Evolutionary conservation across 2,113 vertebrate genomes (phyloP), one percentile per base, ranked within the genome.

Genomic region (Rutilus rutilus): DNA sequence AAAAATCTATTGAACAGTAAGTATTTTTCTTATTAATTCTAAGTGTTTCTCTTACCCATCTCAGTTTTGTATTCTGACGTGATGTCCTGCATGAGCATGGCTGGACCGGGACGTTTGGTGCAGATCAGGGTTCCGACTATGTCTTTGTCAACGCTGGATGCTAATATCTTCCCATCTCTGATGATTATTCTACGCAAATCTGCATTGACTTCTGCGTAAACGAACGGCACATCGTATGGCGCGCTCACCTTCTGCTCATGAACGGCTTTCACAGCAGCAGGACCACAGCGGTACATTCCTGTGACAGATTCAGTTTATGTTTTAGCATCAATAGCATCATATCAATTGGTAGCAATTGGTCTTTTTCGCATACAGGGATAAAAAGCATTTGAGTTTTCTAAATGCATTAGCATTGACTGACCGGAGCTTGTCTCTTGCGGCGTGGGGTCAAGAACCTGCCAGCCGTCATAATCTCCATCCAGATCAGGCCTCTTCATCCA

Each of bases 371-470:
- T 42, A 4, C 67, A 15, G 4, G 14, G 14, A 50, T 50, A 23
- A 57, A 57, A 8, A 57, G 54, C 19, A 57, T 8, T 14, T 14
- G 6, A 65, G 6, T 8, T 30, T 65, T 65, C 27, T 19, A 21
- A 7, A 19, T 19, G 12, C 1, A 14, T 67, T 67, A 19, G 4
- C 5, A 1, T 65, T 23, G 36, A 69, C 67, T 1, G 33, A 98
- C 98, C 97, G 92, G 90, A 91, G 0, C 98, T 99, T 90, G 93
- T 96, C 89, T 99, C 94, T 93, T 99, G 98, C 1, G 98, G 98
- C 0, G 98, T 99, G 0, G 98, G 97, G 90, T 99, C 98, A 30
- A 99, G 89, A 17, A 88, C 97, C 92, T 99, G 98, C 98, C 98
- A 99, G 17, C 98, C 98, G 0, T 96, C 93, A 0, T 95, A 96